Conservation (phyloP, 2,888 invertebrate species). For the Drosophila nr. perissopoda region DNA sequence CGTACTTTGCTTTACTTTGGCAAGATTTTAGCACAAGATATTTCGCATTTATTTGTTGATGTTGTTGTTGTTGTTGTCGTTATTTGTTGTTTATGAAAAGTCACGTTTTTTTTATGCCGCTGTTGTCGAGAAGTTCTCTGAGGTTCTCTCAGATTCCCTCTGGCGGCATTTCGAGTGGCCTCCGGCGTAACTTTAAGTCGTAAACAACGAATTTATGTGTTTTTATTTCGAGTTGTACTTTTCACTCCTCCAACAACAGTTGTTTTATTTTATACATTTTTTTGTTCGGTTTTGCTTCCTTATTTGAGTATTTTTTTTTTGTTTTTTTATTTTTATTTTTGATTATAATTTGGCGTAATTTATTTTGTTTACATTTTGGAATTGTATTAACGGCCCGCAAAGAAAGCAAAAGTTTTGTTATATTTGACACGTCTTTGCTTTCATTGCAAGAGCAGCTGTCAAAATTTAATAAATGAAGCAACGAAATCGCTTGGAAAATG, state of each 20-base stretch:
- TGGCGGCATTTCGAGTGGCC: conserved; percentile 17
- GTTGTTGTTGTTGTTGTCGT: conserved; percentile 12
- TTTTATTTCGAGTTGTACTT: conserved; percentile 27
- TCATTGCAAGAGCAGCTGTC: conserved; percentile 45
- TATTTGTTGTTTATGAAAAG: conserved; percentile 57
- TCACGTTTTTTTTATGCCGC: conserved; percentile 62
- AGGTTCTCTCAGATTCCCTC: conserved; percentile 10
- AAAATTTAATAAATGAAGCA: conserved; percentile 65
- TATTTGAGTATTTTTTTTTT: background rate
- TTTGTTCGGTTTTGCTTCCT: conserved; percentile 12
- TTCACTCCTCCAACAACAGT: background rate
- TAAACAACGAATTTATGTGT: conserved; percentile 54
- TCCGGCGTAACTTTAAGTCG: conserved; percentile 39
- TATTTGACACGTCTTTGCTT: conserved; percentile 10
- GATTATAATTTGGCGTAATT: conserved; percentile 38
- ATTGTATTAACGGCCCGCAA: conserved; percentile 4
- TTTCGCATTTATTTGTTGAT: conserved; percentile 34
- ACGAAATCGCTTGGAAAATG: conserved; percentile 77
- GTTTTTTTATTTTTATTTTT: no score
- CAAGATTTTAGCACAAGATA: conserved; percentile 50
- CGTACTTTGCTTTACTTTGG: conserved; percentile 24
- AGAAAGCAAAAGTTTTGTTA: conserved; percentile 42
- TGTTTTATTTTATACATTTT: background rate
- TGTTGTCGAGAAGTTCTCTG: conserved; percentile 24
- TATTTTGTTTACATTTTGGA: conserved; percentile 33